Evolutionary conservation across 2,113 vertebrate genomes (phyloP).

Genomic region (Myotis lucifugus): DNA sequence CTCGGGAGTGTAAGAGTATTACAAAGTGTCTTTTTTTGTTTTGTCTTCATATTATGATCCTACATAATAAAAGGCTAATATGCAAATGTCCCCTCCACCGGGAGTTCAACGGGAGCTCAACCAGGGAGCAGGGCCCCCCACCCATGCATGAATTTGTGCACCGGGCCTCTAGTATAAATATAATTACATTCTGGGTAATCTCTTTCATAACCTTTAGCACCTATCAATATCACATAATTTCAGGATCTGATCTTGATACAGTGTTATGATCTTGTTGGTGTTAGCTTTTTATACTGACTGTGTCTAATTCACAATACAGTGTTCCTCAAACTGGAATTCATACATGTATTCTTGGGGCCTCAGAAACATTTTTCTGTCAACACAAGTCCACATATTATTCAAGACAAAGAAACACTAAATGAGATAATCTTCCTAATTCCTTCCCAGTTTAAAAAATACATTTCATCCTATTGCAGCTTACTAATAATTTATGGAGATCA

Average conservation of each 20-base stretch:
- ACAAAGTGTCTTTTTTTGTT: not conserved
- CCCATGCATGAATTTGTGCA: too few relatives aligned
- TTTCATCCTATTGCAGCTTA: not conserved
- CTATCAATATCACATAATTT: not conserved
- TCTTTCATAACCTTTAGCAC: not conserved
- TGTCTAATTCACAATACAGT: constrained; percentile 10
- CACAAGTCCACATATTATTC: not conserved
- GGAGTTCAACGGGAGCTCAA: too few relatives aligned
- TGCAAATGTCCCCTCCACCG: too few relatives aligned
- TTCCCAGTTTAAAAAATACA: constrained; percentile 17
- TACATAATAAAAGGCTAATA: too few relatives aligned
- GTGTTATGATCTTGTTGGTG: not conserved
- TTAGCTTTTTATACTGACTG: not conserved
- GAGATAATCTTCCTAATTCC: constrained; percentile 24
- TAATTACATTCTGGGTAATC: not conserved
- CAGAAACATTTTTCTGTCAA: constrained; percentile 45
- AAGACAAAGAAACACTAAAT: constrained; percentile 39
- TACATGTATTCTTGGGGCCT: constrained; percentile 5
- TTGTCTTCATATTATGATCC: not conserved
- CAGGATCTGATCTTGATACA: constrained; percentile 18
- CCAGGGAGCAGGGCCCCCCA: too few relatives aligned
- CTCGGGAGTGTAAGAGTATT: not conserved
- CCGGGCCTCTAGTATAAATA: not conserved
- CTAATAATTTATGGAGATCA: constrained; percentile 26
- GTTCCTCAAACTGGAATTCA: constrained; percentile 50